A percentile compares a stretch with the other conserved stretches of the same genome.
phyloP scores from a whole-genome alignment of 2,888 invertebrate species.

The Drosophila austrosaltans region DNA sequence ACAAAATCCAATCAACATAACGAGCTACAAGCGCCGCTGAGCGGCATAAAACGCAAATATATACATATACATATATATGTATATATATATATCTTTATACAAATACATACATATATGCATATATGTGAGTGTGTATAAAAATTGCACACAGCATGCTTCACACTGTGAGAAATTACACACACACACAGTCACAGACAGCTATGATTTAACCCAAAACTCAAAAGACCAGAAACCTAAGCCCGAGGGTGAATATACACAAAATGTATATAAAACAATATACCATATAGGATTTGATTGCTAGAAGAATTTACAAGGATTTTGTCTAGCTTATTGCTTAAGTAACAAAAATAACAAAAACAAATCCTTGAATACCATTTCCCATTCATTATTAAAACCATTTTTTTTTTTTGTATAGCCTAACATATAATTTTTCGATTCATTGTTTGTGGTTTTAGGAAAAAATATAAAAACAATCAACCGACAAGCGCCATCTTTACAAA shows the following conservation, averaged over 20 bases:
- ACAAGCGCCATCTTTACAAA: too few relatives aligned
- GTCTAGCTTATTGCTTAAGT: not conserved
- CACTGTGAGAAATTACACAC: slow-evolving; percentile 63
- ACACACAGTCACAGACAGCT: slow-evolving; percentile 23
- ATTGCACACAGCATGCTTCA: slow-evolving; percentile 55
- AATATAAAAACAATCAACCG: too few relatives aligned
- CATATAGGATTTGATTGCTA: slow-evolving; percentile 4
- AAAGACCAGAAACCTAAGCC: slow-evolving; percentile 7
- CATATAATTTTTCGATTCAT: not conserved
- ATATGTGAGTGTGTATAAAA: slow-evolving; percentile 29
- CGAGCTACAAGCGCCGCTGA: slow-evolving; percentile 78
- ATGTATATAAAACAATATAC: not conserved
- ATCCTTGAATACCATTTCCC: not conserved
- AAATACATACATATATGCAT: slow-evolving; percentile 24
- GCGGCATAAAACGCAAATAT: slow-evolving; percentile 73
- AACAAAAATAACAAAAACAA: slow-evolving; percentile 19
- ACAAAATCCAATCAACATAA: slow-evolving; percentile 80
- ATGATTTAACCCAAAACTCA: slow-evolving; percentile 24
- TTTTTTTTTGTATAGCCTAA: not conserved
- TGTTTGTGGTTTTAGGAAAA: too few relatives aligned
- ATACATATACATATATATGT: slow-evolving; percentile 22
- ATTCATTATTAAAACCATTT: not conserved
- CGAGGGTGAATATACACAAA: not conserved
- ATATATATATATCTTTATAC: slow-evolving; percentile 35
- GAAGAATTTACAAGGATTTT: slow-evolving; percentile 1